phyloP scores from a whole-genome alignment of 2,888 invertebrate species.

The Oligia fasciuncula region DNA sequence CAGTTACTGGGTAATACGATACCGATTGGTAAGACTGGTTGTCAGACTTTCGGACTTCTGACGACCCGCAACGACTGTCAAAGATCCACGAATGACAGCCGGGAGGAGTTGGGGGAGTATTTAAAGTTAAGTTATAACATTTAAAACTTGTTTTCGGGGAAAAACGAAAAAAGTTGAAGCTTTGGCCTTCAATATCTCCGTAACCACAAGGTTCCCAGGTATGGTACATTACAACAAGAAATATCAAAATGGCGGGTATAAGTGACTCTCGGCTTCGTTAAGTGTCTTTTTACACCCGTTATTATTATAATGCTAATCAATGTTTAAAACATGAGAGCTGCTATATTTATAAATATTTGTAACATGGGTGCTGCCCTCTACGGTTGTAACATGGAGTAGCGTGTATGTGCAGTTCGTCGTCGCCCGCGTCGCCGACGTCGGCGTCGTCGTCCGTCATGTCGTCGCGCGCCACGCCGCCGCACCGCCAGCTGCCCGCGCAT shows the following conservation, averaged over 20 bases:
- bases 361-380: conserved; percentile 6
- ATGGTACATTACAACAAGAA: background rate
- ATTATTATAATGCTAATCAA: conserved; percentile 30
- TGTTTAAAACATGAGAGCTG: conserved; percentile 34
- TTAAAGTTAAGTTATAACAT: background rate
- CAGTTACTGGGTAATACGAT: background rate
- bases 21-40: background rate
- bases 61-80: background rate
- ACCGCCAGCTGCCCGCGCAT: conserved; percentile 71
- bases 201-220: background rate
- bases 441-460: conserved; percentile 97
- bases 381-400: background rate
- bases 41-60: background rate
- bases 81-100: background rate
- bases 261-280: background rate
- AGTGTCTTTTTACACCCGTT: background rate
- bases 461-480: conserved; percentile 90
- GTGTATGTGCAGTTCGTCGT: conserved; percentile 89
- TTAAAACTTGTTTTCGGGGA: background rate
- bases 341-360: conserved; percentile 22
- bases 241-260: no score
- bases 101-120: background rate
- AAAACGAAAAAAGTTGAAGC: background rate
- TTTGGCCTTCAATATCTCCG: background rate
- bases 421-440: conserved; percentile 95